Evolutionary conservation across 2,888 invertebrate species (phyloP), one percentile per base, ranked within the genome.

Genomic region (Julus scanicus): DNA sequence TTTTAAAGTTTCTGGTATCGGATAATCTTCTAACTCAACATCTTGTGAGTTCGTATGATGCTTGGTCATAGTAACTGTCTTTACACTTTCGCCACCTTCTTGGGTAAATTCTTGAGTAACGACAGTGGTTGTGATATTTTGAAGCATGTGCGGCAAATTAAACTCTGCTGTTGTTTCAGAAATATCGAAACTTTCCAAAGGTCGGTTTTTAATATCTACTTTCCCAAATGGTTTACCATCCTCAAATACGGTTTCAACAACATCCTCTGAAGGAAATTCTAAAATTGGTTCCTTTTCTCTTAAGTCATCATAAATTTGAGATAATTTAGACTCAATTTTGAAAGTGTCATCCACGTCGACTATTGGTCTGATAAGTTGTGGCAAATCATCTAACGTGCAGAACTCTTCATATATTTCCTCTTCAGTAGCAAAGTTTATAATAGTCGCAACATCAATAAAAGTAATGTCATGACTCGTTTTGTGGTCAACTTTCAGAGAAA

Each of bases 111-210:
- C 80, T 80, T 80, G 80, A 80, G 37, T 80, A 80, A 80, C 37
- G 80, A 80, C 80, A 4, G 80, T 80, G 37, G 37, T 39, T 37
- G 37, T 80, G 37, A 80, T 39, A 37, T 80, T 80, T 80, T 80
- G 37, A 80, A 80, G 37, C 37, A 39, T 37, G 13, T 80, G 80
- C 2, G 80, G 80, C 86, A 86, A 86, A 86, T 48, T 44, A 44
- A 53, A 48, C 48, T 49, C 48, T 20, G 48, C 86, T 44, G 86
- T 86, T 49, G 48, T 86, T 53, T 86, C 53, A 86, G 86, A 86
- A 49, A 86, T 53, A 80, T 80, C 80, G 37, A 80, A 86, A 15
- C 53, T 86, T 86, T 86, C 86, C 53, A 49, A 29, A 15, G 53
- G 48, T 20, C 53, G 2, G 40, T 86, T 13, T 15, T 53, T 49